phyloP scores from a whole-genome alignment of 1,140 invertebrate species.

The Lethrus apterus region DNA sequence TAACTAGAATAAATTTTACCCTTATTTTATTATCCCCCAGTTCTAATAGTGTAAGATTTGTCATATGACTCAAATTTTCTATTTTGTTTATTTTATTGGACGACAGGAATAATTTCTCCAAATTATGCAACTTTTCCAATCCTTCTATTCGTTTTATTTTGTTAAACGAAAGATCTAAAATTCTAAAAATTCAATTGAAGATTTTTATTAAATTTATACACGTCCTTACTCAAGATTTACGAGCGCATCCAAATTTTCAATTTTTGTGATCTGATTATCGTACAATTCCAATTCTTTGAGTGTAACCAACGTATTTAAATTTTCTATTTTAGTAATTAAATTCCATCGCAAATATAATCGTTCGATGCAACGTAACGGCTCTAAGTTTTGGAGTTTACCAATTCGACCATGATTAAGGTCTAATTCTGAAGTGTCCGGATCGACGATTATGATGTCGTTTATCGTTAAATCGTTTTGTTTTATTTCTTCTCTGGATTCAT shows the following conservation, averaged over 20 bases:
- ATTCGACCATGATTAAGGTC: constrained; percentile 87
- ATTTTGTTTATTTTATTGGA: constrained; percentile 90
- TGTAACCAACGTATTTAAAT: constrained; percentile 64
- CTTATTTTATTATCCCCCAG: constrained; percentile 92
- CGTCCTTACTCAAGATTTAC: constrained; percentile 86
- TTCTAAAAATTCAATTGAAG: constrained; percentile 48
- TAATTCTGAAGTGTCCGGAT: constrained; percentile 48
- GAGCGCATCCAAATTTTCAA: constrained; percentile 81
- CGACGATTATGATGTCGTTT: constrained; percentile 39
- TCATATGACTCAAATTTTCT: constrained; percentile 80
- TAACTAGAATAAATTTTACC: constrained; percentile 44
- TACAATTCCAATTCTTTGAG: constrained; percentile 88
- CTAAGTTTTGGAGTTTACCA: constrained; percentile 73
- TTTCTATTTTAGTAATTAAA: constrained; percentile 90
- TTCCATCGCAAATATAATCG: constrained; percentile 88
- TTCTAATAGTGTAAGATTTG: constrained; percentile 79
- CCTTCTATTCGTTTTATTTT: constrained; percentile 91
- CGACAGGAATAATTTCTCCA: constrained; percentile 87
- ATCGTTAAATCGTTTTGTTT: constrained; percentile 21
- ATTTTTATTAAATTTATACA: constrained; percentile 4
- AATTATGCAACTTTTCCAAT: constrained; percentile 67
- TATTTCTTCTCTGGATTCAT: not conserved
- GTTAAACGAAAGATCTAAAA: constrained; percentile 90
- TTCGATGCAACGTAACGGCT: constrained; percentile 65
- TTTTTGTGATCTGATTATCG: constrained; percentile 89